Conservation (phyloP, 2,797 vertebrate genomes). For the Avahi laniger region DNA sequence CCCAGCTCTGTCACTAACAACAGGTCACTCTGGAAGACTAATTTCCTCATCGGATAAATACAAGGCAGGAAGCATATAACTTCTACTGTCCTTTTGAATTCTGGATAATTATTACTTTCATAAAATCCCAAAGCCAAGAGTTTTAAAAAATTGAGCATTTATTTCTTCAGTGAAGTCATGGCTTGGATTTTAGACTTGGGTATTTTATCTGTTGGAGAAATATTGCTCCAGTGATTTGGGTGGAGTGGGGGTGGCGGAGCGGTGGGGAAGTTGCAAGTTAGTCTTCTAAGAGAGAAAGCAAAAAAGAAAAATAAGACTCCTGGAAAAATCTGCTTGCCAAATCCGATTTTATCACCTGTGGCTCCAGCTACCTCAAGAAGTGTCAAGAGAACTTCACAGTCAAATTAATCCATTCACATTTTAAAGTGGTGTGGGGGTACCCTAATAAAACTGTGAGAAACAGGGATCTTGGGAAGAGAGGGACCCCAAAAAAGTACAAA, state of each 20-base stretch:
- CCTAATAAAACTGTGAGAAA: background rate
- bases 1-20: background rate
- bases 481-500: background rate
- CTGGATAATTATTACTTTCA: background rate
- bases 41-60: constrained; percentile 36
- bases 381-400: constrained; percentile 61
- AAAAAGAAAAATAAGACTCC: background rate
- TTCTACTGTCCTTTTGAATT: background rate
- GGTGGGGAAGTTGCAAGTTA: background rate
- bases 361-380: constrained; percentile 41
- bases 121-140: background rate
- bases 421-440: background rate
- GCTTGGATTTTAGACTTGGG: background rate
- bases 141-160: background rate
- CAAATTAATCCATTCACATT: constrained; percentile 54
- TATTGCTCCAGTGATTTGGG: background rate
- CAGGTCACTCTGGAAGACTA: background rate
- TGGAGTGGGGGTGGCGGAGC: too few relatives aligned
- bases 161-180: background rate
- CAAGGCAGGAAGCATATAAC: background rate
- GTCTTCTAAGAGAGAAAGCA: background rate
- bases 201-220: background rate
- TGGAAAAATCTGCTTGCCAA: constrained; percentile 12
- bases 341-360: constrained; percentile 30
- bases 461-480: background rate